A percentile compares a stretch with the other conserved stretches of the same genome.
phyloP scores from a whole-genome alignment of 2,888 invertebrate genomes.

The Corythucha ciliata region DNA sequence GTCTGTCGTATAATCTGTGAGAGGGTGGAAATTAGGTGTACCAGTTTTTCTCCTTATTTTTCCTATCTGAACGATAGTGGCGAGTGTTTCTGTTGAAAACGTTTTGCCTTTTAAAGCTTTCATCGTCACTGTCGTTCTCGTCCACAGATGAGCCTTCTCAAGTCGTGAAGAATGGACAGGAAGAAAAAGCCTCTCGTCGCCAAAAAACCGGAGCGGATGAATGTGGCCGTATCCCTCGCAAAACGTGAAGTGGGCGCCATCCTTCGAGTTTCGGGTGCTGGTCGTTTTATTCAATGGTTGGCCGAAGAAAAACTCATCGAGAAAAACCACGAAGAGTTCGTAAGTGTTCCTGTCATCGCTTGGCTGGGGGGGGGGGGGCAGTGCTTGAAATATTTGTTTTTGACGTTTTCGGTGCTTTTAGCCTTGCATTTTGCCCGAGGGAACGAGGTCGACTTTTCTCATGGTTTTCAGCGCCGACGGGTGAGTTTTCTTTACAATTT shows the following conservation, averaged over 20 bases:
- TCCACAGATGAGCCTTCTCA: too few relatives aligned
- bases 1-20: too few relatives aligned
- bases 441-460: constrained; percentile 70
- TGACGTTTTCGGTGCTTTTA: constrained; percentile 41
- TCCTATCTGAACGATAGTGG: too few relatives aligned
- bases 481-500: constrained; percentile 45
- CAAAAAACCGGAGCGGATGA: too few relatives aligned
- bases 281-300: constrained; percentile 47
- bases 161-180: too few relatives aligned
- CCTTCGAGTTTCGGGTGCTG: constrained; percentile 29
- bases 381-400: background rate
- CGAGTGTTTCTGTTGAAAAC: too few relatives aligned
- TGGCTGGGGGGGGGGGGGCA: background rate
- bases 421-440: constrained; percentile 63
- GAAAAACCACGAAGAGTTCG: constrained; percentile 52
- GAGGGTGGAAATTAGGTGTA: too few relatives aligned
- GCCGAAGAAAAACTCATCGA: constrained; percentile 58
- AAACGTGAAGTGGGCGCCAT: constrained; percentile 28
- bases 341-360: too few relatives aligned
- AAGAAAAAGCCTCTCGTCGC: too few relatives aligned
- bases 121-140: too few relatives aligned
- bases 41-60: too few relatives aligned
- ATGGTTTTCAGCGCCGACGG: constrained; percentile 84
- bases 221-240: constrained; percentile 24
- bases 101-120: too few relatives aligned